These are phyloP conservation scores for Axinella damicornis DNA, from an alignment of 37 sponge, comb jelly and placozoan species.

Conservation along the genomic window DNA sequence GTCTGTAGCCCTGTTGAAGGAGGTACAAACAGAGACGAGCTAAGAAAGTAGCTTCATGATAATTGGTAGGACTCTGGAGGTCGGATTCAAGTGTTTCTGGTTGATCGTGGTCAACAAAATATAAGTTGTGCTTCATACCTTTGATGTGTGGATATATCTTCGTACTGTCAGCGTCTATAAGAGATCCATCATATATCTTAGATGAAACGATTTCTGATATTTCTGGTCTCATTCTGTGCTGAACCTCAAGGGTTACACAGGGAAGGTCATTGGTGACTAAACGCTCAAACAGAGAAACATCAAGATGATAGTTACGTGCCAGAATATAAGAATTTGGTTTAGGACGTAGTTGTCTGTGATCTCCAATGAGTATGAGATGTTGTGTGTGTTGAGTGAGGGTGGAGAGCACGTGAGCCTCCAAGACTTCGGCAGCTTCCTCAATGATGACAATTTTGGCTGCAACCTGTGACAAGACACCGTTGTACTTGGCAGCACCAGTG, in stretches of 20 bases:
- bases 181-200: slow-evolving; percentile 58
- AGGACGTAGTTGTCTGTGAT: slow-evolving; percentile 27
- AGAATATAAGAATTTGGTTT: background rate
- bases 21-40: slow-evolving; percentile 53
- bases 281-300: slow-evolving; percentile 30
- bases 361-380: slow-evolving; percentile 29
- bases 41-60: slow-evolving; percentile 71
- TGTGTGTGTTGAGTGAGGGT: slow-evolving; percentile 13
- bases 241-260: background rate
- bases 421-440: slow-evolving; percentile 28
- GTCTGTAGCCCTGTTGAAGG: slow-evolving; percentile 36
- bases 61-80: slow-evolving; percentile 45
- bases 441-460: slow-evolving; percentile 13
- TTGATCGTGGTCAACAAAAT: slow-evolving; percentile 65
- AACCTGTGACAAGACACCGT: slow-evolving; percentile 1
- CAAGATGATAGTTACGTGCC: background rate
- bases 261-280: slow-evolving; percentile 3
- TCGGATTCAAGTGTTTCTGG: slow-evolving; percentile 42
- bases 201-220: slow-evolving; percentile 75
- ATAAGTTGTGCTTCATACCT: slow-evolving; percentile 61
- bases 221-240: slow-evolving; percentile 74
- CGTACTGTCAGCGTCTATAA: slow-evolving; percentile 31
- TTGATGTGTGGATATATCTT: slow-evolving; percentile 9
- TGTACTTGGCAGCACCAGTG: slow-evolving; percentile 21
- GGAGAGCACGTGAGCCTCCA: slow-evolving; percentile 18